Percentiles rank a stretch among this genome's conserved stretches.
Evolutionary conservation across 1,140 invertebrate genomes (phyloP).

Genomic region (Drosophila melanogaster): Release_6_plus_ISO1_MT NT_033779.5:22079501-22080000

Average conservation of each 20-base stretch:
- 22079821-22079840: background rate
- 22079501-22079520: too few relatives aligned
- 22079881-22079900: slow-evolving; percentile 84
- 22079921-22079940: slow-evolving; percentile 89
- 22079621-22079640: too few relatives aligned
- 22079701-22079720: background rate
- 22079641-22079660: slow-evolving; percentile 2
- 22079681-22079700: slow-evolving; percentile 1
- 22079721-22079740: background rate
- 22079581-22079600: too few relatives aligned
- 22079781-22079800: background rate
- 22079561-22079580: too few relatives aligned
- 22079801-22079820: background rate
- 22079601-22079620: too few relatives aligned
- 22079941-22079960: slow-evolving; percentile 90
- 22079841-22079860: slow-evolving; percentile 18
- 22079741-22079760: background rate
- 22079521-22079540: too few relatives aligned
- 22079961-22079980: slow-evolving; percentile 93
- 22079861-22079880: slow-evolving; percentile 75
- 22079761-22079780: background rate
- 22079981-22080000: slow-evolving; percentile 89
- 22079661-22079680: background rate
- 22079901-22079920: slow-evolving; percentile 87
- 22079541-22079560: too few relatives aligned